phyloP scores from a whole-genome alignment of 1,140 invertebrate genomes.

The Drosophila nigromelanica region DNA sequence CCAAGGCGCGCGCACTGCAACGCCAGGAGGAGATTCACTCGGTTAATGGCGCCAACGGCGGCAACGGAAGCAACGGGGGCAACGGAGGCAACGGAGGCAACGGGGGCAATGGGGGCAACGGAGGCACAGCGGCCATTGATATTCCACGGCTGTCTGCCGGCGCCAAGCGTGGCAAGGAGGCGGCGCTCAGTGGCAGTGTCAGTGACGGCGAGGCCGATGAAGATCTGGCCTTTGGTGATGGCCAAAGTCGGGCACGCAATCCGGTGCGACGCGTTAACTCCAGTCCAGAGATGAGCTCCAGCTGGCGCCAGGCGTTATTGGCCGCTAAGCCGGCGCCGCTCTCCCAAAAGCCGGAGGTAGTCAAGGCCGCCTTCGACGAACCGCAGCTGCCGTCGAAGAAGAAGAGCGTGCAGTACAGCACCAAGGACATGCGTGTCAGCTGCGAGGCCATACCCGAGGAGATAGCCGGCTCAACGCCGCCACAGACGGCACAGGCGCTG shows the following conservation, averaged over 20 bases:
- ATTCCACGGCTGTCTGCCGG: conserved; percentile 60
- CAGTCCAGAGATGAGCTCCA: conserved; percentile 95
- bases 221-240: conserved; percentile 84
- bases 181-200: conserved; percentile 75
- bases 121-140: conserved; percentile 81
- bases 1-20: conserved; percentile 63
- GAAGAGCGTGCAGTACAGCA: conserved; percentile 85
- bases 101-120: conserved; percentile 43
- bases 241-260: conserved; percentile 87
- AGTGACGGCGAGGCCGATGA: conserved; percentile 87
- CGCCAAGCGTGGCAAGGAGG: conserved; percentile 67
- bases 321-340: conserved; percentile 66
- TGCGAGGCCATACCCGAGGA: conserved; percentile 96
- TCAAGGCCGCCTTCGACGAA: conserved; percentile 75
- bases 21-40: conserved; percentile 79
- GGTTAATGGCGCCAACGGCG: conserved; percentile 34
- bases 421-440: conserved; percentile 87
- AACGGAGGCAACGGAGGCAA: neutral
- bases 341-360: conserved; percentile 41
- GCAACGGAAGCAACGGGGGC: no score
- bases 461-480: conserved; percentile 85
- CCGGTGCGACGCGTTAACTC: conserved; percentile 94
- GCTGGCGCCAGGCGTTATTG: conserved; percentile 89
- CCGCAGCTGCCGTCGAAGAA: conserved; percentile 84
- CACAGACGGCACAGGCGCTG: conserved; percentile 31